Conservation (phyloP, 2,113 vertebrate genomes). For the Neotoma lepida region DNA sequence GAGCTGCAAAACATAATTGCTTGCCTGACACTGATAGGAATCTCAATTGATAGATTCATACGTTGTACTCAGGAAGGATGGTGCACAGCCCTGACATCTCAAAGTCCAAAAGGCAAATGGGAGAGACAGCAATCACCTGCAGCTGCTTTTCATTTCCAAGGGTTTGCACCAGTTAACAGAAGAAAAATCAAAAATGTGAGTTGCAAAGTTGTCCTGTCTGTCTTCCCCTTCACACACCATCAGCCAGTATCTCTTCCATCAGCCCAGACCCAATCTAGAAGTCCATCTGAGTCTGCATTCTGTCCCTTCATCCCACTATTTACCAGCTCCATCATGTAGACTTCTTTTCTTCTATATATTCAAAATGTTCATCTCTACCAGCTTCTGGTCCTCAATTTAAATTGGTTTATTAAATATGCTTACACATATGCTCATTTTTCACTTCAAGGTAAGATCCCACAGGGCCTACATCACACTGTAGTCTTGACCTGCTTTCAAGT, state of each 20-base stretch:
- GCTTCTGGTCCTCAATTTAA: not conserved
- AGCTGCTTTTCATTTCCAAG: not conserved
- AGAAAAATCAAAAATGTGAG: not conserved
- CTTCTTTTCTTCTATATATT: not conserved
- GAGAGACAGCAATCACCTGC: not conserved
- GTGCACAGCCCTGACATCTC: not conserved
- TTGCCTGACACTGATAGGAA: not conserved
- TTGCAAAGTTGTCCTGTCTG: not conserved
- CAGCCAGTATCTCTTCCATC: not conserved
- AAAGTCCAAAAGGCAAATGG: not conserved
- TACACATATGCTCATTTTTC: not conserved
- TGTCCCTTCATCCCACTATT: not conserved
- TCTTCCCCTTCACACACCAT: not conserved
- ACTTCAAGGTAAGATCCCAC: not conserved
- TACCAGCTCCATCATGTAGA: not conserved
- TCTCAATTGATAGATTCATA: not conserved
- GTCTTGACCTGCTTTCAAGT: not conserved
- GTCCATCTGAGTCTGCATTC: not conserved
- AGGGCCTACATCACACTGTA: not conserved
- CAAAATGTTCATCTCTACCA: not conserved
- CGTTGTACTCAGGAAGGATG: not conserved
- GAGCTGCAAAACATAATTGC: constrained; percentile 24
- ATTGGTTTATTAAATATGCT: not conserved
- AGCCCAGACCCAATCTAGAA: not conserved
- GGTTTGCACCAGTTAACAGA: not conserved